Evolutionary conservation across 2,888 invertebrate species (phyloP), one percentile per base, ranked within the genome.

Genomic region (Eudemis profundana): DNA sequence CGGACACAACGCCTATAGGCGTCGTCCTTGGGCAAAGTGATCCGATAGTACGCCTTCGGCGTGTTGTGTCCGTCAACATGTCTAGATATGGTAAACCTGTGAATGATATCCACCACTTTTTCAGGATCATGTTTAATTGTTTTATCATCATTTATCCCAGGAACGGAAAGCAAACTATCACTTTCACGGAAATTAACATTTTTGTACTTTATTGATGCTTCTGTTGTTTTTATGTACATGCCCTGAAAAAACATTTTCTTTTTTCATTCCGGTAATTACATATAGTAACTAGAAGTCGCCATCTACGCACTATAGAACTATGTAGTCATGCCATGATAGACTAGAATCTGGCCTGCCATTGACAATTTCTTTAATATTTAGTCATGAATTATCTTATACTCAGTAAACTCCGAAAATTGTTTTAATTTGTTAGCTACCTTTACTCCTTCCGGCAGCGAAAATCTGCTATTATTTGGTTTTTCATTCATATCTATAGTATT

Each of bases 181-280:
- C 66, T 75, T 3, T 73, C 75, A 21, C 65, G 49, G 29, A 68
- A 79, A 40, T 73, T 65, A 0, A 57, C 27, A 61, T 78, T 82
- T 67, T 70, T 76, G 56, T 75, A 81, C 46, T 69, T 62, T 44
- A 81, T 19, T 7, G 54, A 69, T 4, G 68, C 69, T 33, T 65
- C 51, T 12, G 38, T 14, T 15, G 65, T 50, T 61, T 50, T 14
- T 2, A 14, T 15, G 5, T 1, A 7, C 4, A 60, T 27, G n/a
- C 12, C 17, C 60, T 60, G 27, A 4, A 60, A 49, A 14, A 17
- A 4, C 33, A 8, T 8, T 33, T 23, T 23, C 3, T 23, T 23
- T 23, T 23, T 23, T n/a, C n/a, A n/a, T n/a, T n/a, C n/a, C n/a
- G n/a, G n/a, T n/a, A n/a, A n/a, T n/a, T n/a, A n/a, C n/a, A n/a